Evolutionary conservation across 1,140 invertebrate species (phyloP), one percentile per base, ranked within the genome.

Genomic region (Globodera rostochiensis): DNA sequence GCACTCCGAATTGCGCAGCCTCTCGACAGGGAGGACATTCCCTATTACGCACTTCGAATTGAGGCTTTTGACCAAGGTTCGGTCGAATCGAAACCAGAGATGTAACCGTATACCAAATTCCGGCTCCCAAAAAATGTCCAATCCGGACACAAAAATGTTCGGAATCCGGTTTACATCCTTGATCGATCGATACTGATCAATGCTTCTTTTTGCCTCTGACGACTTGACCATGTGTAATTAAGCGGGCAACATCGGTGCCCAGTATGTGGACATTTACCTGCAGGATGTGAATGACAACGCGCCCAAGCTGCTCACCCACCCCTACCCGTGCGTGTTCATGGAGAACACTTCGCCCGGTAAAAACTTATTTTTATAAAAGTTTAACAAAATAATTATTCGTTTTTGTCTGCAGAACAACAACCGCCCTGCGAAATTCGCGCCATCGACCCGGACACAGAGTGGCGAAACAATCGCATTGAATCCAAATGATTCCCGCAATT

Each of bases 221-320:
- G 36, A 19, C 19, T 19, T 19, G 57, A 11, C 19, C 6, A n/a
- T 76, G 36, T 57, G 6, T 64, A 47, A 77, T 85, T 74, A 64
- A 87, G 86, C 83, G 57, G 89, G 89, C 46, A 89, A 89, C 76
- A 84, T 86, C 70, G 88, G 88, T 45, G 79, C 83, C 46, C 87
- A 88, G 69, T 83, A 81, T 71, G 88, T 90, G 7, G 88, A 88
- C 50, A 86, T 89, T 73, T 89, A 90, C 69, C 79, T 89, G 21
- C 82, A 86, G 45, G 88, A 89, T 70, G 89, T 88, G 19, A 89
- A 89, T 53, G 88, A 89, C 87, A 89, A 89, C 76, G 88, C 89
- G 13, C 88, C 88, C 11, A 81, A 80, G 11, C 85, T 84, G 6
- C 85, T 87, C 50, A 90, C 88, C 13, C 82, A 85, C 13, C 89